Conservation (phyloP, 2,113 vertebrate species). For the Falco punctatus region DNA sequence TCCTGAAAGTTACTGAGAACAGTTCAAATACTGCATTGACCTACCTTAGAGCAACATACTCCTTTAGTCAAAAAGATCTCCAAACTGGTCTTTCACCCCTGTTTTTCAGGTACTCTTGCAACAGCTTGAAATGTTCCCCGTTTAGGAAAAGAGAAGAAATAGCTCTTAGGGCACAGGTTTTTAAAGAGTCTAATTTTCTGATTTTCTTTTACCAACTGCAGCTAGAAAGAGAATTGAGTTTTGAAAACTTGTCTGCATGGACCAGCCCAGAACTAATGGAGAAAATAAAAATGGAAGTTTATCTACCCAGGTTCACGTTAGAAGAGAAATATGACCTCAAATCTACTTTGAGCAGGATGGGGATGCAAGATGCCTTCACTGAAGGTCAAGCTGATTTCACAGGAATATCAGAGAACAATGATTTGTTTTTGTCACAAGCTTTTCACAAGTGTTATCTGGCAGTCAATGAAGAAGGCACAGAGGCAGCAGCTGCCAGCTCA, state of each 20-base stretch:
- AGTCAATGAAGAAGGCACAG: conserved; percentile 79
- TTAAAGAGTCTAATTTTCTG: background rate
- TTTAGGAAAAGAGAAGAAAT: background rate
- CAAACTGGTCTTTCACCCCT: background rate
- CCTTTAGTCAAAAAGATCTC: background rate
- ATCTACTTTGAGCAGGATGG: conserved; percentile 76
- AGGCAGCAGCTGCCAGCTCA: conserved; percentile 74
- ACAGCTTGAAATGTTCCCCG: background rate
- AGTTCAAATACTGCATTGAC: background rate
- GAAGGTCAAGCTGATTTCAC: conserved; percentile 71
- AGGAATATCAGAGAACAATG: conserved; percentile 66
- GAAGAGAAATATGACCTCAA: conserved; percentile 82
- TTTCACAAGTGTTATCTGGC: conserved; percentile 77
- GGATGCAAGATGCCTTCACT: conserved; percentile 77
- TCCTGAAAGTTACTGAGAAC: background rate
- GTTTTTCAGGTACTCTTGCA: background rate
- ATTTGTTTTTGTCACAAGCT: conserved; percentile 74
- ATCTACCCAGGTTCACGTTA: conserved; percentile 83
- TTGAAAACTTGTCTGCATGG: conserved; percentile 83
- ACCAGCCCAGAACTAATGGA: conserved; percentile 78
- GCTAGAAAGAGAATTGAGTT: conserved; percentile 82
- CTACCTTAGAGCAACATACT: background rate
- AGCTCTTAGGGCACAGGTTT: background rate
- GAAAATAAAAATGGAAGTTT: conserved; percentile 69
- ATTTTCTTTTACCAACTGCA: conserved; percentile 60